Conservation (phyloP, 2,888 invertebrate genomes). For the Cheilosia scutellata region DNA sequence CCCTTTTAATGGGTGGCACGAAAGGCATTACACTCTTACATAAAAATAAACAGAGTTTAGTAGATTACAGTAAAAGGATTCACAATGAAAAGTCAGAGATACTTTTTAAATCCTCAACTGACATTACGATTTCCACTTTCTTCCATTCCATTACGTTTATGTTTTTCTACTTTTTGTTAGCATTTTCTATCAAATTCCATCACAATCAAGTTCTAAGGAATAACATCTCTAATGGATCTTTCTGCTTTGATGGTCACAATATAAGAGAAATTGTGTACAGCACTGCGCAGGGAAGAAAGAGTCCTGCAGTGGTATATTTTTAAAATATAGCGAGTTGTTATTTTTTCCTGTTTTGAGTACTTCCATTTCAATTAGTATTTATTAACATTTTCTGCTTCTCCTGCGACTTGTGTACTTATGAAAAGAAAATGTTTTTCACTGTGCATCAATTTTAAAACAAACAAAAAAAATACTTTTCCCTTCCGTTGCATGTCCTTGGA, state of each 20-base stretch:
- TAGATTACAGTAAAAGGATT: too few species aligned
- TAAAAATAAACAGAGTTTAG: too few species aligned
- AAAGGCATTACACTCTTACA: too few species aligned
- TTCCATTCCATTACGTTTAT: constrained; percentile 3
- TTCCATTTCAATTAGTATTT: constrained; percentile 1
- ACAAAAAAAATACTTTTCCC: too few species aligned
- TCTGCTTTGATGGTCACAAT: neutral
- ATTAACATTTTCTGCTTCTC: too few species aligned
- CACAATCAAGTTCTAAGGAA: neutral
- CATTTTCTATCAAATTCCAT: neutral
- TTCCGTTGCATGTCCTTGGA: too few species aligned
- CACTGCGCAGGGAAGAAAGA: neutral
- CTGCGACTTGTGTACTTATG: too few species aligned
- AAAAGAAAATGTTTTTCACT: too few species aligned
- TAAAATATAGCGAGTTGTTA: neutral
- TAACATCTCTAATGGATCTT: constrained; percentile 14
- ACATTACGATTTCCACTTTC: neutral
- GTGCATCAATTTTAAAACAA: too few species aligned
- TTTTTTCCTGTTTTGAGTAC: neutral
- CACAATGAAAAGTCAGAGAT: too few species aligned
- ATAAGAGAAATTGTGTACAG: neutral
- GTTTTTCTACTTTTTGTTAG: constrained; percentile 1
- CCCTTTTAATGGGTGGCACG: too few species aligned
- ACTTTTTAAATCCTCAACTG: too few species aligned
- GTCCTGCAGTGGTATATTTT: neutral